Conservation (phyloP, 2,888 invertebrate genomes). For the Hydriomena furcata region DNA sequence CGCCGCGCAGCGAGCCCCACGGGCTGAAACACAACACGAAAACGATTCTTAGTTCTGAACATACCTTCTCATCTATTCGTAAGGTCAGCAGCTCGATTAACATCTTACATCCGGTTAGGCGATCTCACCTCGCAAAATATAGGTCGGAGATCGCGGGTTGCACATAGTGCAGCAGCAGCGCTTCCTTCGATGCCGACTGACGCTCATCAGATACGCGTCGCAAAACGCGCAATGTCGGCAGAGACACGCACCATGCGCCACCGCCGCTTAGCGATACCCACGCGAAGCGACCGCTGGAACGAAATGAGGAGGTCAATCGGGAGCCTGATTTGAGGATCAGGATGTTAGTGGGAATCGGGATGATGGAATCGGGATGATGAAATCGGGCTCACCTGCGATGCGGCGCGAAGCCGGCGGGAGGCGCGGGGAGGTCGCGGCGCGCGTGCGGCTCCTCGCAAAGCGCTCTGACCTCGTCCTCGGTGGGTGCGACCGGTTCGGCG, state of each 20-base stretch:
- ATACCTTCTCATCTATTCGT: background rate
- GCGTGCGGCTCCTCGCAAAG: constrained; percentile 46
- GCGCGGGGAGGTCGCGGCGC: constrained; percentile 32
- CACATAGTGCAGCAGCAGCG: constrained; percentile 43
- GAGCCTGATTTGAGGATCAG: too few species aligned
- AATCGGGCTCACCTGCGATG: constrained; percentile 46
- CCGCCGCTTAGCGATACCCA: constrained; percentile 54
- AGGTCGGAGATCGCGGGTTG: constrained; percentile 46
- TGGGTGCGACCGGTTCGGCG: constrained; percentile 33
- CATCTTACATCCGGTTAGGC: too few species aligned
- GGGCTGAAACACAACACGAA: constrained; percentile 24
- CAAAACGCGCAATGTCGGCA: constrained; percentile 50
- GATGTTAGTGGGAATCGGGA: too few species aligned
- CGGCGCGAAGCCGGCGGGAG: constrained; percentile 49
- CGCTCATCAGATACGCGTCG: constrained; percentile 33
- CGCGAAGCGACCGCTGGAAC: constrained; percentile 51
- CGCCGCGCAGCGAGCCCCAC: constrained; percentile 21
- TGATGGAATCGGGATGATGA: too few species aligned
- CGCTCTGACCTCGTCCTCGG: constrained; percentile 50
- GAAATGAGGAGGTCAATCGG: background rate
- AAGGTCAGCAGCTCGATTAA: too few species aligned
- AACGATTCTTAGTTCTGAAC: too few species aligned
- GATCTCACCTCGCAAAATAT: constrained; percentile 45
- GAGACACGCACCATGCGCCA: constrained; percentile 48
- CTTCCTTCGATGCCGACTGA: constrained; percentile 15